phyloP scores from a whole-genome alignment of 1,140 invertebrate genomes.

The Bombus picipes region DNA sequence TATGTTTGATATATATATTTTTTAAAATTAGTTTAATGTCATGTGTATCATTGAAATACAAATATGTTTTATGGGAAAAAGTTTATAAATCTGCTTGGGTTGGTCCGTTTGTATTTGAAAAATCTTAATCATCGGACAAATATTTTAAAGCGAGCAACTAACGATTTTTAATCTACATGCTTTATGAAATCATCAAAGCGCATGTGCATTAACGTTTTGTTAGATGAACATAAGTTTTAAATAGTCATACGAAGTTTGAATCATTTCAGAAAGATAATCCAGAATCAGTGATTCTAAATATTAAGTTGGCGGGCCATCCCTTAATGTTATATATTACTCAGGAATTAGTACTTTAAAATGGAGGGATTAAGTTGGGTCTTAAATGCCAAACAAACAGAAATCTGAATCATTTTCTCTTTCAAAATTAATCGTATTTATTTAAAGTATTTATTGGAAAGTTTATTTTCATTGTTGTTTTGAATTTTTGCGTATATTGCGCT shows the following conservation, averaged over 20 bases:
- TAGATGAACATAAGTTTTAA: background rate
- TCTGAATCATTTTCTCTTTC: background rate
- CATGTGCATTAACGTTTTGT: background rate
- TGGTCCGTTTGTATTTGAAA: conserved; percentile 49
- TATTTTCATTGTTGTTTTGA: conserved; percentile 19
- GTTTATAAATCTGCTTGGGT: conserved; percentile 42
- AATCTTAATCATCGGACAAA: conserved; percentile 21
- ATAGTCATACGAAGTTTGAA: background rate
- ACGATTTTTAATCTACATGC: conserved; percentile 7
- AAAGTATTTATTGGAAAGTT: background rate
- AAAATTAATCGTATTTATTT: conserved; percentile 13
- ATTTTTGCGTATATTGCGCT: background rate
- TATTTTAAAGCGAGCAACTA: conserved; percentile 9
- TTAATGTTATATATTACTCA: conserved; percentile 33
- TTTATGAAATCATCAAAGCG: conserved; percentile 6
- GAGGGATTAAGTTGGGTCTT: conserved; percentile 53
- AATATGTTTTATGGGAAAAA: conserved; percentile 30
- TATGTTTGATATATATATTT: conserved; percentile 14
- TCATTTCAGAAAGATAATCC: conserved; percentile 19
- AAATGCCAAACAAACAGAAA: background rate
- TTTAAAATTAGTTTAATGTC: conserved; percentile 28
- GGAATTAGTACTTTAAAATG: conserved; percentile 55
- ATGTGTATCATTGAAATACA: conserved; percentile 22
- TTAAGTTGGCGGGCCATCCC: conserved; percentile 53
- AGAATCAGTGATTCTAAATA: conserved; percentile 15